These are phyloP conservation scores for Pteropus alecto DNA, from an alignment of 2,113 vertebrate genomes.

Conservation along the genomic window DNA sequence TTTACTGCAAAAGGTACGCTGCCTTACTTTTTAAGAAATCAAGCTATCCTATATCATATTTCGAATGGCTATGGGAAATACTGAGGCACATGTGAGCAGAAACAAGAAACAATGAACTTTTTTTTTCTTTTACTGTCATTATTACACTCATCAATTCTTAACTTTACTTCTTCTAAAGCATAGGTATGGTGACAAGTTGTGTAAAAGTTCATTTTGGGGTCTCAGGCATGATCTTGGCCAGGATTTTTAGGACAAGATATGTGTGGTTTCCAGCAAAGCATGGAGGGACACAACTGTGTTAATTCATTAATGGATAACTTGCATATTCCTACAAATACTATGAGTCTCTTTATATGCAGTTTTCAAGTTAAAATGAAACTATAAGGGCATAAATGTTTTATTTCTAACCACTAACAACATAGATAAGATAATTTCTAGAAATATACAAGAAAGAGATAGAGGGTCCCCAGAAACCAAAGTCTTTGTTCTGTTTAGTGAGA, in stretches of 20 bases:
- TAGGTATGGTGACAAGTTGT: not conserved
- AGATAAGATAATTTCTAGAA: not conserved
- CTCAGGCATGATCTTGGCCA: not conserved
- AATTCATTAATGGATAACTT: not conserved
- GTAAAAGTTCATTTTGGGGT: not conserved
- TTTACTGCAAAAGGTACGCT: not conserved
- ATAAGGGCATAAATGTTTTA: not conserved
- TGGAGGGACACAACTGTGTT: not conserved
- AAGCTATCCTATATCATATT: rapidly evolving
- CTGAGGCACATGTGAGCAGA: not conserved
- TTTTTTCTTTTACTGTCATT: not conserved
- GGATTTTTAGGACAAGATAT: not conserved
- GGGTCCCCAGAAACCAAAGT: not conserved
- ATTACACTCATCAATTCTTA: not conserved
- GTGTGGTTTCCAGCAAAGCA: not conserved
- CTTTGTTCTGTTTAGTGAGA: not conserved
- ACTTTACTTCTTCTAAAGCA: not conserved
- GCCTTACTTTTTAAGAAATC: not conserved
- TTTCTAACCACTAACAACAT: not conserved
- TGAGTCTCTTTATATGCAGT: not conserved
- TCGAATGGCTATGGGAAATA: not conserved
- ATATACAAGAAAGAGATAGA: not conserved
- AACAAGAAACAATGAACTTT: not conserved
- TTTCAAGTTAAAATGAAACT: slow-evolving; percentile 5
- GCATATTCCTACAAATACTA: not conserved